Evolutionary conservation across 1,140 invertebrate genomes (phyloP), one percentile per base, ranked within the genome.

Genomic region (Caenorhabditis latens): DNA sequence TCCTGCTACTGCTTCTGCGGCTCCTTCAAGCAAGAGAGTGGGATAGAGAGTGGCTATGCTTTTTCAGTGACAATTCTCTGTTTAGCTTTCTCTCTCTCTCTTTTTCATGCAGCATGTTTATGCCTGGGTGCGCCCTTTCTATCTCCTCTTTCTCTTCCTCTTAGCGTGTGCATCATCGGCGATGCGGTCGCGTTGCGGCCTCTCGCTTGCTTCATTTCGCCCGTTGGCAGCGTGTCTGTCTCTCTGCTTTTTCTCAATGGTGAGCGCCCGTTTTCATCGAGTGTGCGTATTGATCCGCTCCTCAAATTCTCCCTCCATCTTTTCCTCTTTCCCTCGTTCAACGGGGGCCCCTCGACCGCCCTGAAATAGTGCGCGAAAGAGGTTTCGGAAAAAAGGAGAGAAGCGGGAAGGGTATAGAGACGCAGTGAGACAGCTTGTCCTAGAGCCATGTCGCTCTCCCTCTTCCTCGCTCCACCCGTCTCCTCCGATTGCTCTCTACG

Each of bases 301-400:
- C 71, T 24, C 71, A 24, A 14, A 14, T 53, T 50, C 71, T 48
- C 46, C 19, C 13, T 46, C 21, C 40, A 5, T 19, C 46, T 79
- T 53, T n/a, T 40, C 46, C 46, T 79, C 71, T 79, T 79, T 79
- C 46, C 9, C 46, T 79, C 71, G 46, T 24, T 63, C 61, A 63
- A 63, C 61, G 24, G 61, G 24, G 71, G 19, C 71, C 67, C 46
- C 71, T 79, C 71, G 71, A 79, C 71, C 71, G 46, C 46, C 71
- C 71, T 79, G 71, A 50, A 79, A 79, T 79, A 79, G 71, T 79
- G 71, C 71, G 71, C 71, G 46, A 79, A 79, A 79, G 71, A 79
- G 71, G 71, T 53, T 79, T 79, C 21, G 71, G 46, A 79, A 79
- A 50, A 79, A n/a, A n/a, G n/a, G 71, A 79, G 71, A 79, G 71